These are phyloP conservation scores for Oppia nitens DNA, from an alignment of 1,140 invertebrate species.

Conservation along the genomic window DNA sequence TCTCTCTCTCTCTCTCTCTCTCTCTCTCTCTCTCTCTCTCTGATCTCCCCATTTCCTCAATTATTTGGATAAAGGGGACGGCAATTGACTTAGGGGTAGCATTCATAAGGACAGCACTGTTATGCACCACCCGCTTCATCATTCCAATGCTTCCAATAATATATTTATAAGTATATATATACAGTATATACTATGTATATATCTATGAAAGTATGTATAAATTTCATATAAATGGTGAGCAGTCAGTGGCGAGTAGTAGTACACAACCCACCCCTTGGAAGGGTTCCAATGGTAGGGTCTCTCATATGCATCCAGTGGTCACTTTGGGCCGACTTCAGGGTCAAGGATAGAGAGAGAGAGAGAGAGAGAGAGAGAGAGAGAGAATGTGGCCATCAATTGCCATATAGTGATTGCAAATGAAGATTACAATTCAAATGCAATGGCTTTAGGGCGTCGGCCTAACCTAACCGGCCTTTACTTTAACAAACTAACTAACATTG, in stretches of 20 bases:
- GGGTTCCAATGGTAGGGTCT: background rate
- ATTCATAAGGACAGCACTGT: background rate
- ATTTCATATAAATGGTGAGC: too few species aligned
- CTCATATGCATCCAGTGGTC: constrained; percentile 3
- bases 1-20: too few species aligned
- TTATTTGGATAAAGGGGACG: constrained; percentile 2
- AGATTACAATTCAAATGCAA: background rate
- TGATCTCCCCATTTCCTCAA: constrained; percentile 2
- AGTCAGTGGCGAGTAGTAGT: background rate
- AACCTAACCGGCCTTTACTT: too few species aligned
- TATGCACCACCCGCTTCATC: background rate
- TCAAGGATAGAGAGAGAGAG: too few species aligned
- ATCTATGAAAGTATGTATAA: background rate
- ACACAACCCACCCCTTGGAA: background rate
- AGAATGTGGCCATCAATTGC: background rate
- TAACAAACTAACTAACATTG: background rate
- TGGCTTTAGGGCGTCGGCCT: background rate
- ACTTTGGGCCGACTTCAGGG: background rate
- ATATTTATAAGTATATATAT: too few species aligned
- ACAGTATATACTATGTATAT: background rate
- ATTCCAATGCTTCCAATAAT: too few species aligned
- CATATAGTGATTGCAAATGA: background rate
- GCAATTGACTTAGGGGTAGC: background rate
- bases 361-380: too few species aligned
- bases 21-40: too few species aligned